Conservation (phyloP, 2,797 vertebrate genomes). For the Gymnopithys bicolor region DNA sequence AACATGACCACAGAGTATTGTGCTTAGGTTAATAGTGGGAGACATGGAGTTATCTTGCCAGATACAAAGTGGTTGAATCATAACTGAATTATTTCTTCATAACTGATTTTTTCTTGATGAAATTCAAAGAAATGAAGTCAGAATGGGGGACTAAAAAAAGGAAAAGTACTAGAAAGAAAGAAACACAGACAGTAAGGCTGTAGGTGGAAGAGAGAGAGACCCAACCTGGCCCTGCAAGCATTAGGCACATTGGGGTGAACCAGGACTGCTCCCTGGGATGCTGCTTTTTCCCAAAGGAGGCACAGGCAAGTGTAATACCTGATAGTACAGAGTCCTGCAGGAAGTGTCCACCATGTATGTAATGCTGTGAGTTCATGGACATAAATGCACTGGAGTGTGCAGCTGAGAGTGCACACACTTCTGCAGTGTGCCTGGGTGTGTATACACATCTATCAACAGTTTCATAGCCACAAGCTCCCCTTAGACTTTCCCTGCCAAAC, state of each 20-base stretch:
- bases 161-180: background rate
- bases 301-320: background rate
- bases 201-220: too few species aligned
- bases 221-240: background rate
- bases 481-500: background rate
- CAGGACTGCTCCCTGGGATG: background rate
- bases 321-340: background rate
- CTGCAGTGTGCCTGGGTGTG: background rate
- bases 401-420: background rate
- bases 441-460: fast-evolving
- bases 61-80: background rate
- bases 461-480: background rate
- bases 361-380: background rate
- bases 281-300: background rate
- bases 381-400: background rate
- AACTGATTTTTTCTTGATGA: background rate
- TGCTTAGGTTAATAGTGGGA: background rate
- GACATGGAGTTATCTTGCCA: background rate
- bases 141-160: background rate
- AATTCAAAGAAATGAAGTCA: background rate
- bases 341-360: background rate
- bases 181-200: background rate
- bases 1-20: background rate
- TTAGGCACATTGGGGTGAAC: background rate
- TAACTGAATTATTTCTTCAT: background rate